These are phyloP conservation scores for Bemisia tabaci DNA, from an alignment of 1,140 invertebrate genomes.

Conservation along the genomic window DNA sequence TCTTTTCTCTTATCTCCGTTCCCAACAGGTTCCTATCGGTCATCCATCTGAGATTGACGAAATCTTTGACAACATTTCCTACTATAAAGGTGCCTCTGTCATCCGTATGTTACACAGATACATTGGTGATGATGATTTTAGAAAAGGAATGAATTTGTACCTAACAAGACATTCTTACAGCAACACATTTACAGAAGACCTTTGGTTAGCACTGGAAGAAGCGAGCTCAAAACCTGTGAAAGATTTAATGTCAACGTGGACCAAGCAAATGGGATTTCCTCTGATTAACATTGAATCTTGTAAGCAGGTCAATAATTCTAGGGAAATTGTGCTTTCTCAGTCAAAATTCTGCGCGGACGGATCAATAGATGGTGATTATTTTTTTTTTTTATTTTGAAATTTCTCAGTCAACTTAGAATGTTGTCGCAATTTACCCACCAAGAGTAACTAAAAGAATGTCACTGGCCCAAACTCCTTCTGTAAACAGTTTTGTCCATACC, in stretches of 20 bases:
- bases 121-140: slow-evolving; percentile 85
- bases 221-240: slow-evolving; percentile 83
- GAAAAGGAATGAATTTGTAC: slow-evolving; percentile 89
- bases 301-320: slow-evolving; percentile 35
- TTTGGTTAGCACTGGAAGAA: slow-evolving; percentile 82
- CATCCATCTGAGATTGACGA: slow-evolving; percentile 86
- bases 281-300: slow-evolving; percentile 35
- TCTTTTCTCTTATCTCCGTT: no score
- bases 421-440: no score
- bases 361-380: slow-evolving; percentile 19
- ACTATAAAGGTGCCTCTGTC: slow-evolving; percentile 83
- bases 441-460: no score
- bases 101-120: slow-evolving; percentile 95
- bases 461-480: no score
- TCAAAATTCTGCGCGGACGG: slow-evolving; percentile 79
- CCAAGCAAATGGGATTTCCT: slow-evolving; percentile 83
- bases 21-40: slow-evolving; percentile 58
- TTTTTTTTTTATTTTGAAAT: no score
- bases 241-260: slow-evolving; percentile 91
- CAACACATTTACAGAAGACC: slow-evolving; percentile 87
- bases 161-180: slow-evolving; percentile 74
- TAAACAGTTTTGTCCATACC: no score
- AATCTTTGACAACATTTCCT: slow-evolving; percentile 93
- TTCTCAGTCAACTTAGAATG: not conserved
- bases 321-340: slow-evolving; percentile 60